Evolutionary conservation across 2,888 invertebrate species (phyloP), one percentile per base, ranked within the genome.

Genomic region (Andrena flavipes): DNA sequence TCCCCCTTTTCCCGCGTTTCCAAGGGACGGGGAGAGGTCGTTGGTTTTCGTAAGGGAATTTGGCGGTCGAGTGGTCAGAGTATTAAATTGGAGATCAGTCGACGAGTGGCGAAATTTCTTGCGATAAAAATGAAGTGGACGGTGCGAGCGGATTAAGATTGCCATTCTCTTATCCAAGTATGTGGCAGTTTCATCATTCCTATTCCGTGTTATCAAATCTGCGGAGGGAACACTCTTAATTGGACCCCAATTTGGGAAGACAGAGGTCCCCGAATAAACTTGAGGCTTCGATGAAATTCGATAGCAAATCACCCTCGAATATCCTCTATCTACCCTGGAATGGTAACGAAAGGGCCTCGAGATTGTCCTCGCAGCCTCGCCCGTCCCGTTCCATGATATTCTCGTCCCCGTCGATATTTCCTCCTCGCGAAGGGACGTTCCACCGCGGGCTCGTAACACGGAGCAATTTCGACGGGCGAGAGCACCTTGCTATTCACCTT

Each of bases 401-500:
- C 72, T 29, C 69, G 60, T 76, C 35, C 65, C 56, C 54, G 51
- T 49, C 33, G 49, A 60, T 70, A 71, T 70, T 76, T 84, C 67
- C 63, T 54, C 60, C 54, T 33, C 59, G 54, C 26, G 56, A 42
- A 75, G 65, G 63, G 71, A 65, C 71, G 67, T 82, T 74, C 54
- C 51, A 69, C 51, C 33, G 73, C 69, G 74, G 70, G 75, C 81
- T 84, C 79, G 85, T 71, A 86, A 86, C 88, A 68, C 76, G 80
- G 74, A 80, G 88, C 86, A 87, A 88, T 88, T 87, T 87, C 74
- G 87, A 72, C 65, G 72, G 76, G 62, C 72, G 83, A 75, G 83
- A 75, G 83, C 85, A 89, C 83, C 86, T 89, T 81, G 88, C 83
- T 88, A 84, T 88, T 89, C 89, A 85, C 87, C 88, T 89, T 88